Evolutionary conservation across 2,113 vertebrate genomes (phyloP).

Genomic region (Amia ocellicauda): DNA sequence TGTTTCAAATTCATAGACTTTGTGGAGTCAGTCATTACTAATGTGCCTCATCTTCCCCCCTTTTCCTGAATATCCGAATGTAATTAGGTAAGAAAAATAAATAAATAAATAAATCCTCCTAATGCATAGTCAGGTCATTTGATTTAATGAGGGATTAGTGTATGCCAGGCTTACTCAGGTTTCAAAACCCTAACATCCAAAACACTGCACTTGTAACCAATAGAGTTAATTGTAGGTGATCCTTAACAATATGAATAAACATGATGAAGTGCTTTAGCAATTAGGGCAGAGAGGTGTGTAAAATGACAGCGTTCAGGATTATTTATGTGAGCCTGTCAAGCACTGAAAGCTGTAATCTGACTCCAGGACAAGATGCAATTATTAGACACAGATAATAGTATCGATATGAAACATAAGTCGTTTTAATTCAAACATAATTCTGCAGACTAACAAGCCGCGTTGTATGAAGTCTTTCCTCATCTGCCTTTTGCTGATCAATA

Average conservation of each 20-base stretch:
- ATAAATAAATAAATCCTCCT: background rate
- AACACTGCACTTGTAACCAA: background rate
- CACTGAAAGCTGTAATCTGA: too few species aligned
- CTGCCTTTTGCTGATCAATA: too few species aligned
- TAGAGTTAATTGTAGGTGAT: background rate
- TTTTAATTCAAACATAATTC: too few species aligned
- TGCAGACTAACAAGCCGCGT: too few species aligned
- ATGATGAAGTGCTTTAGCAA: background rate
- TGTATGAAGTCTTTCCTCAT: too few species aligned
- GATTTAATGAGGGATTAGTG: slow-evolving; percentile 14
- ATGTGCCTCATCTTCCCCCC: background rate
- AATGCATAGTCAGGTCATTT: slow-evolving; percentile 20
- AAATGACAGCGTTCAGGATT: too few species aligned
- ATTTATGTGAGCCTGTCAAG: too few species aligned
- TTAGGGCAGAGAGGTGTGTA: too few species aligned
- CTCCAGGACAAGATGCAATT: too few species aligned
- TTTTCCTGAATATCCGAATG: background rate
- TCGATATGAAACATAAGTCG: too few species aligned
- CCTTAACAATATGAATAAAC: background rate
- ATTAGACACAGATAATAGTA: too few species aligned
- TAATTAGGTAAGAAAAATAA: background rate
- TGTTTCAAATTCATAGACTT: background rate
- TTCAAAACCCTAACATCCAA: background rate
- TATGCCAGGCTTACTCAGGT: background rate
- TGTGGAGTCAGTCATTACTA: background rate